phyloP scores from a whole-genome alignment of 2,113 vertebrate species.

The Epinephelus cyanopodus region DNA sequence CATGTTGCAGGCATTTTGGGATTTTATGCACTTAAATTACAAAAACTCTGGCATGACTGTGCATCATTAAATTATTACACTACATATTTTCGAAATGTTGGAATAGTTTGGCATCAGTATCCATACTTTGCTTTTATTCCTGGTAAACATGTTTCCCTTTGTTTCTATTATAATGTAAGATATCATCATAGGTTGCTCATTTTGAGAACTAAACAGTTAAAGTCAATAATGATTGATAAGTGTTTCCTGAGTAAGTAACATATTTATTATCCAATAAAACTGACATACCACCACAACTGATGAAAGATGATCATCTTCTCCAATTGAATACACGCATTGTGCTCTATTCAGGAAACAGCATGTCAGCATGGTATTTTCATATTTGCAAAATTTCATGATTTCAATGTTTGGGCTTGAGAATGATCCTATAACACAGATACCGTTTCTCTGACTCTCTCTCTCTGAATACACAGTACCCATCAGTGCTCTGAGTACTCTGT shows the following conservation, averaged over 20 bases:
- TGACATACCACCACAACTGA: neutral
- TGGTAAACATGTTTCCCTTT: neutral
- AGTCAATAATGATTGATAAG: neutral
- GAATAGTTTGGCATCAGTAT: neutral
- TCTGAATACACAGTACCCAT: constrained; percentile 26
- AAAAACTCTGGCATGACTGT: neutral
- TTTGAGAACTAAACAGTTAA: neutral
- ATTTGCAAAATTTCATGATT: neutral
- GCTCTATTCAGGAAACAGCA: neutral
- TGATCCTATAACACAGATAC: neutral
- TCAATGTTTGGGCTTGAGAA: neutral
- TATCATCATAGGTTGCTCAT: neutral
- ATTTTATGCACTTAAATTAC: neutral
- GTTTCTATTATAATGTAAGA: neutral
- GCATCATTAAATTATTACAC: neutral
- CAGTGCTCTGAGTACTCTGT: constrained; percentile 50
- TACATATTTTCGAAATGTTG: neutral
- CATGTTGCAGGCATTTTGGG: neutral
- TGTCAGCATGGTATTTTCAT: neutral
- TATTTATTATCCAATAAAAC: neutral
- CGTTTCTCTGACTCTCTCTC: constrained; percentile 5
- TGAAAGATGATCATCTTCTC: neutral
- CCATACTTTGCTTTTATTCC: neutral
- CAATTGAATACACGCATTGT: neutral
- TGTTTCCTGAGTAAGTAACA: neutral